phyloP scores from a whole-genome alignment of 2,113 vertebrate species.

The Phylloscopus whistleri region DNA sequence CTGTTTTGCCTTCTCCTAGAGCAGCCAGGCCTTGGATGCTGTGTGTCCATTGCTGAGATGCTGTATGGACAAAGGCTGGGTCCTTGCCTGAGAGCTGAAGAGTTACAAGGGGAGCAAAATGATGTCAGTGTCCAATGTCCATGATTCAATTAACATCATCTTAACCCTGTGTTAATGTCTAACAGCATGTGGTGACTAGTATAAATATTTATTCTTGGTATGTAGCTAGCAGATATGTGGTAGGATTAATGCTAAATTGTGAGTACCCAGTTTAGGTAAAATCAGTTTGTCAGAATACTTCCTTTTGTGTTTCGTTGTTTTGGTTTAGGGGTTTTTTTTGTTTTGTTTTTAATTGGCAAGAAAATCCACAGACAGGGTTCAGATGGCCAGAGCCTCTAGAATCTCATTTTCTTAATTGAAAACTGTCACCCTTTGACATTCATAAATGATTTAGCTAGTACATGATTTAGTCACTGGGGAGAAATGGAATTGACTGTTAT shows the following conservation, averaged over 20 bases:
- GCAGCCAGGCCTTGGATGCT: background rate
- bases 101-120: background rate
- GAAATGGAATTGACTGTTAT: background rate
- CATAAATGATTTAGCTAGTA: constrained; percentile 7
- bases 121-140: background rate
- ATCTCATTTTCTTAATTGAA: constrained; percentile 52
- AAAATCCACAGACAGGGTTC: background rate
- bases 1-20: background rate
- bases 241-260: background rate
- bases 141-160: background rate
- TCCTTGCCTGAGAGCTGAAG: background rate
- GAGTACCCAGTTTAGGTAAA: background rate
- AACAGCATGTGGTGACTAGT: background rate
- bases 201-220: background rate
- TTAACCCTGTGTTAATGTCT: background rate
- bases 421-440: constrained; percentile 16
- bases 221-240: background rate
- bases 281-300: background rate
- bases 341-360: background rate
- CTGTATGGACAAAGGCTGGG: background rate
- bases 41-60: background rate
- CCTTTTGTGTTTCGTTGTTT: background rate
- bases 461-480: background rate
- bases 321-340: no score
- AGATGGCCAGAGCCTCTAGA: constrained; percentile 9